Base-by-base conservation (phyloP, 1,140 invertebrate genomes). In the Megathymus violae region DNA sequence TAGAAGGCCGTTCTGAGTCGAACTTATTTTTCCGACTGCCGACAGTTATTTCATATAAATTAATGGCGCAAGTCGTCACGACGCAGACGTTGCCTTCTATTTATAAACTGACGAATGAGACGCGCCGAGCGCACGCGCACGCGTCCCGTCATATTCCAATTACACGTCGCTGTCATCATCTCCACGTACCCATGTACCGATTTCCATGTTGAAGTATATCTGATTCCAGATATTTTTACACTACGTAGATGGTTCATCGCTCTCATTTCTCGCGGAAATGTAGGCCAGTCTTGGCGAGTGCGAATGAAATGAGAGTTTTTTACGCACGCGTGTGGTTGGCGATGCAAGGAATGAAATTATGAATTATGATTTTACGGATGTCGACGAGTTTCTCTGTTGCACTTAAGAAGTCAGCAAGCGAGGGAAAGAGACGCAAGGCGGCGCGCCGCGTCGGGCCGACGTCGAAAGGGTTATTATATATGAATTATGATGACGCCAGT, bases 21-120 rank as follows among this genome's bases (percentile, higher is more conserved):
- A 79, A 87, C 78, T 85, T 86, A 87, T 91, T 91, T 91, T 89
- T 91, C 82, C 84, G 80, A 82, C 83, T 89, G 88, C 80, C 85
- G 88, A 90, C 88, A 89, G 82, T 90, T 89, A 90, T 90, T 90
- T 90, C 86, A 88, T 90, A 90, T 89, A 89, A 90, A 90, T 89
- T 90, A 89, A 90, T 90, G 85, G 88, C 83, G 85, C 74, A 84
- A 89, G 84, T 88, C 88, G 86, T 91, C 85, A 91, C 85, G 86
- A 82, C 85, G 84, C 88, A 91, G 86, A 88, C 88, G 86, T 83
- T 73, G 80, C 64, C 68, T 76, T 89, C 88, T 91, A 91, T 91
- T 88, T 88, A 80, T 91, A 89, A 87, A 81, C 84, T 88, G 87
- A 89, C 88, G 87, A 91, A 89, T 91, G 87, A 88, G 88, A 88